phyloP scores from a whole-genome alignment of 2,888 invertebrate species.

The Callosobruchus maculatus region DNA sequence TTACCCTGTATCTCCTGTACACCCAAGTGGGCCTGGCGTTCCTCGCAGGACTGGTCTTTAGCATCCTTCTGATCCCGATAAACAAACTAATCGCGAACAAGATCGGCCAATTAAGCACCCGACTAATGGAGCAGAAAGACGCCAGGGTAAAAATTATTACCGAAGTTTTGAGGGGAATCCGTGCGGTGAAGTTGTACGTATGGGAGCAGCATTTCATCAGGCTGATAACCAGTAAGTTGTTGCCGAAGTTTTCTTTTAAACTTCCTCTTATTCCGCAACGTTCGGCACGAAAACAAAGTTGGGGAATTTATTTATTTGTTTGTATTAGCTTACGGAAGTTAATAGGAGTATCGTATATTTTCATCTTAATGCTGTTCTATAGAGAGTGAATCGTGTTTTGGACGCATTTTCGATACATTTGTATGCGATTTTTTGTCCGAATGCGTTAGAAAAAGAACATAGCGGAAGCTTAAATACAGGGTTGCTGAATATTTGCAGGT shows the following conservation, averaged over 20 bases:
- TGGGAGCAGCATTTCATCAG: conserved; percentile 88
- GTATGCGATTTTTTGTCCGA: not conserved
- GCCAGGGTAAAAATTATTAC: conserved; percentile 80
- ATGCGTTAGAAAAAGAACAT: not conserved
- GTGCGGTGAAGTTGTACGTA: conserved; percentile 85
- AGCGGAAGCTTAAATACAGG: too few relatives aligned
- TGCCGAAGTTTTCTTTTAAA: conserved; percentile 12
- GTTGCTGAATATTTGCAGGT: too few relatives aligned
- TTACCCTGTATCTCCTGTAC: conserved; percentile 80
- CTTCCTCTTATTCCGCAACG: conserved; percentile 13
- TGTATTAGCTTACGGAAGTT: conserved; percentile 16
- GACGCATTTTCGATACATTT: not conserved
- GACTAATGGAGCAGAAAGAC: conserved; percentile 91
- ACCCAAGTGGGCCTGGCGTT: conserved; percentile 88
- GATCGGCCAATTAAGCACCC: conserved; percentile 80
- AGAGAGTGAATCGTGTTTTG: not conserved
- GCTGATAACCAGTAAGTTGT: conserved; percentile 61
- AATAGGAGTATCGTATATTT: not conserved
- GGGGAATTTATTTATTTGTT: conserved; percentile 15
- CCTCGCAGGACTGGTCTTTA: conserved; percentile 84
- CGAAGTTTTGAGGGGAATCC: conserved; percentile 83
- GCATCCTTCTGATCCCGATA: conserved; percentile 84
- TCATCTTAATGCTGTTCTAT: not conserved
- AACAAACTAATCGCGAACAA: conserved; percentile 86
- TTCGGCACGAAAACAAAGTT: conserved; percentile 16